Evolutionary conservation across 2,888 invertebrate species (phyloP).

Genomic region (Adelphocoris suturalis): DNA sequence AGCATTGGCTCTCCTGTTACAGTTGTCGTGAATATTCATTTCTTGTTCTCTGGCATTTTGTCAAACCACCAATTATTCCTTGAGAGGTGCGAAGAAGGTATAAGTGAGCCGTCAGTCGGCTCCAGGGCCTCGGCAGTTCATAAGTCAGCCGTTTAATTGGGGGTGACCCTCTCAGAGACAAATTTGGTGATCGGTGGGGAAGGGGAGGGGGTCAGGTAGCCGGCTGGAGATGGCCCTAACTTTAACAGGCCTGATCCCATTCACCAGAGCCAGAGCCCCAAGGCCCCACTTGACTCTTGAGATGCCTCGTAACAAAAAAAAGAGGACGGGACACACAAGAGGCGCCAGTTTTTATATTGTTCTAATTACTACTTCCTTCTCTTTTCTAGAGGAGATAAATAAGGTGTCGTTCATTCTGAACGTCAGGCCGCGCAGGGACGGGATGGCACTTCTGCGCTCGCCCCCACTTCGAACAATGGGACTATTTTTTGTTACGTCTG

Average conservation of each 20-base stretch:
- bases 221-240: background rate
- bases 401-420: constrained; percentile 55
- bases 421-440: background rate
- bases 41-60: background rate
- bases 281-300: constrained; percentile 43
- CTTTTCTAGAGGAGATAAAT: constrained; percentile 52
- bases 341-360: constrained; percentile 64
- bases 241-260: background rate
- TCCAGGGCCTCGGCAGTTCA: constrained; percentile 32
- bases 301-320: constrained; percentile 42
- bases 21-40: too few relatives aligned
- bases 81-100: background rate
- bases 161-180: background rate
- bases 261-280: too few relatives aligned
- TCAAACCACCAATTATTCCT: background rate
- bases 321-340: constrained; percentile 40
- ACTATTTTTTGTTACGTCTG: background rate
- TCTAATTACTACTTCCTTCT: constrained; percentile 67
- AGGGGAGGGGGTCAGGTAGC: constrained; percentile 42
- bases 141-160: constrained; percentile 57
- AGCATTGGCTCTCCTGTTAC: too few relatives aligned
- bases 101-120: constrained; percentile 16
- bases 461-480: background rate
- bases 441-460: background rate
- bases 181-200: background rate